Conservation (phyloP, 2,888 invertebrate genomes). For the Erebia ligea region DNA sequence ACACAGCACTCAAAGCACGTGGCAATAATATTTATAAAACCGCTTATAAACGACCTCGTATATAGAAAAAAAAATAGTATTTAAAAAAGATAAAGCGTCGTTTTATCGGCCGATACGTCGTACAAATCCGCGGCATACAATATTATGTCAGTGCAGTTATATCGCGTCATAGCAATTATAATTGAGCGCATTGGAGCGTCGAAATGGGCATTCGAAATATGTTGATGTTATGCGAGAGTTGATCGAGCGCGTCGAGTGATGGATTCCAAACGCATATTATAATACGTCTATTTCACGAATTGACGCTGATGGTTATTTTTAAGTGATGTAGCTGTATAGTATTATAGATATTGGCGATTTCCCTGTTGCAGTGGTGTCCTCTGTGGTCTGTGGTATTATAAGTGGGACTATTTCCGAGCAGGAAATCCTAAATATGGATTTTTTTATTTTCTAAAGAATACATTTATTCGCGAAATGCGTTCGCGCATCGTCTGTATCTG, state of each 20-base stretch:
- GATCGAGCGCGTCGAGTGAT: conserved; percentile 1
- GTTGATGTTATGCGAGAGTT: conserved; percentile 38
- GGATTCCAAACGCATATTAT: conserved; percentile 3
- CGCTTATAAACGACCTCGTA: conserved; percentile 1
- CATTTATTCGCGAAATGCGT: too few relatives aligned
- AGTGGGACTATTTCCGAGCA: too few relatives aligned
- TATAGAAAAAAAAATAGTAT: conserved; percentile 4
- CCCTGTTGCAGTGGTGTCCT: too few relatives aligned
- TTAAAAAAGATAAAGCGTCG: background rate
- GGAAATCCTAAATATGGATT: too few relatives aligned
- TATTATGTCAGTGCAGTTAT: conserved; percentile 32
- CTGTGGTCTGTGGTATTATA: too few relatives aligned
- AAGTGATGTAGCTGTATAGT: too few relatives aligned
- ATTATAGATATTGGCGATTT: too few relatives aligned
- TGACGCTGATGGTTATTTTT: background rate
- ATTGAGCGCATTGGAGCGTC: conserved; percentile 49
- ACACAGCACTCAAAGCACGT: conserved; percentile 15
- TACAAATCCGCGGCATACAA: conserved; percentile 23
- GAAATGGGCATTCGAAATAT: conserved; percentile 46
- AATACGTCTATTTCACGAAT: background rate
- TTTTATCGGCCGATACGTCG: conserved; percentile 13
- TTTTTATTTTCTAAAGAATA: too few relatives aligned
- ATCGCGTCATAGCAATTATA: conserved; percentile 48
- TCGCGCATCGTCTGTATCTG: too few relatives aligned
- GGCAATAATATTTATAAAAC: background rate